A percentile compares a stretch with the other conserved stretches of the same genome.
phyloP scores from a whole-genome alignment of 1,140 invertebrate species.

The Drosophila miranda region DNA sequence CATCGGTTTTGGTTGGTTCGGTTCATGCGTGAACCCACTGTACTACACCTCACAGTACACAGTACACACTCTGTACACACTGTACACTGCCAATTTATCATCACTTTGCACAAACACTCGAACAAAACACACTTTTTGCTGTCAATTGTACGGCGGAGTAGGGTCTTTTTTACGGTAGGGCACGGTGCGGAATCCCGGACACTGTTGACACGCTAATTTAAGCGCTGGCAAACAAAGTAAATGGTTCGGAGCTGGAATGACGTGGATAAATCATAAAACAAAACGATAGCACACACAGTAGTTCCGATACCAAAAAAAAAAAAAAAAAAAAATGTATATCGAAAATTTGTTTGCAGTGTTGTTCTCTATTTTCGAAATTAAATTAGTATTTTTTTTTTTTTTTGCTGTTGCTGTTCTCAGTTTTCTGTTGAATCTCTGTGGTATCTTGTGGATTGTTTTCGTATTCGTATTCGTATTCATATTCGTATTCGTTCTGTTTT shows the following conservation, averaged over 20 bases:
- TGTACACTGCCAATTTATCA: constrained; percentile 59
- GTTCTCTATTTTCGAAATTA: constrained; percentile 31
- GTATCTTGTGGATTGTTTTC: constrained; percentile 14
- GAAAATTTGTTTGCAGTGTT: constrained; percentile 34
- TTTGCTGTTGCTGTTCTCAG: too few species aligned
- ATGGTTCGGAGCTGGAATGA: constrained; percentile 48
- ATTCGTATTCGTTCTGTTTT: constrained; percentile 5
- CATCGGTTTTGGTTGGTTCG: neutral
- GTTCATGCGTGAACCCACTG: constrained; percentile 47
- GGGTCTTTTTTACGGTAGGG: constrained; percentile 23
- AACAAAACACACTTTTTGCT: constrained; percentile 52
- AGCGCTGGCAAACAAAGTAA: constrained; percentile 58
- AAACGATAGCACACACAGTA: constrained; percentile 12
- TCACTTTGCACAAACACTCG: constrained; percentile 55
- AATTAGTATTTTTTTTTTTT: constrained; percentile 29
- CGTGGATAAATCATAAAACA: constrained; percentile 64
- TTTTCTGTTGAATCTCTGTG: constrained; percentile 10
- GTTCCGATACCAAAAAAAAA: constrained; percentile 48
- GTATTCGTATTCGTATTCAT: constrained; percentile 8
- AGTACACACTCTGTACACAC: constrained; percentile 5
- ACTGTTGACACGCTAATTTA: constrained; percentile 68
- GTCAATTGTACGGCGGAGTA: constrained; percentile 13
- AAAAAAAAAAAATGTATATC: constrained; percentile 21
- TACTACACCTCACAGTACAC: constrained; percentile 39
- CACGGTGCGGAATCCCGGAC: neutral